Conservation (phyloP, 2,797 vertebrate genomes). For the Acomys russatus region DNA sequence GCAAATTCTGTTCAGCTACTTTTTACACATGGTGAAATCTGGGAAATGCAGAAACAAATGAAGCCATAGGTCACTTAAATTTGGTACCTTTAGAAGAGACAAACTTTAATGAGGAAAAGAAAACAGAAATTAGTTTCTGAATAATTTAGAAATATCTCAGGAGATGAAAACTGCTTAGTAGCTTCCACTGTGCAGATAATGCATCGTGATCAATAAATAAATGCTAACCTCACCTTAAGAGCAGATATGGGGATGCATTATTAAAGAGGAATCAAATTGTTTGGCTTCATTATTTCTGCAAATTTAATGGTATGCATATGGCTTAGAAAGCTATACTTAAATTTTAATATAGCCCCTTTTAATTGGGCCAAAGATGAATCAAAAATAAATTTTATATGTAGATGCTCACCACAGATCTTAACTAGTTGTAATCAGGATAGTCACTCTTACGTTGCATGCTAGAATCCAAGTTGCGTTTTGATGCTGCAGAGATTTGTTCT, state of each 20-base stretch:
- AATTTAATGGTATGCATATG: constrained; percentile 81
- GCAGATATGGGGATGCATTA: constrained; percentile 88
- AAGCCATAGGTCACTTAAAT: constrained; percentile 62
- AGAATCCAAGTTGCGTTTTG: background rate
- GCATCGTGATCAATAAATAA: constrained; percentile 89
- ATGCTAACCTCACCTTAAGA: constrained; percentile 85
- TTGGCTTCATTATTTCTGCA: constrained; percentile 88
- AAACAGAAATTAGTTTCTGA: constrained; percentile 86
- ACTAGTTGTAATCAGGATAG: constrained; percentile 60
- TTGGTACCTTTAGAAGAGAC: constrained; percentile 80
- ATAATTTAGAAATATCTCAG: constrained; percentile 89
- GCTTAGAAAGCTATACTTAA: constrained; percentile 75
- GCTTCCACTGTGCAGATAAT: constrained; percentile 88
- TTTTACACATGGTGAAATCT: background rate
- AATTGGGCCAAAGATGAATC: constrained; percentile 76
- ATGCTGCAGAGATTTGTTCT: background rate
- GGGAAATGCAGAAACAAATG: constrained; percentile 44
- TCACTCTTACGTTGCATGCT: background rate
- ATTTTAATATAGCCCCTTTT: constrained; percentile 80
- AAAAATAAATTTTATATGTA: constrained; percentile 69
- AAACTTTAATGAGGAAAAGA: constrained; percentile 83
- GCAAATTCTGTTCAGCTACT: background rate
- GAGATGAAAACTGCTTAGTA: constrained; percentile 88
- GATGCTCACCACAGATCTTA: constrained; percentile 60
- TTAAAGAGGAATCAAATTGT: constrained; percentile 87